Base-by-base conservation (phyloP, 2,113 vertebrate species). In the Uropsilus gracilis region DNA sequence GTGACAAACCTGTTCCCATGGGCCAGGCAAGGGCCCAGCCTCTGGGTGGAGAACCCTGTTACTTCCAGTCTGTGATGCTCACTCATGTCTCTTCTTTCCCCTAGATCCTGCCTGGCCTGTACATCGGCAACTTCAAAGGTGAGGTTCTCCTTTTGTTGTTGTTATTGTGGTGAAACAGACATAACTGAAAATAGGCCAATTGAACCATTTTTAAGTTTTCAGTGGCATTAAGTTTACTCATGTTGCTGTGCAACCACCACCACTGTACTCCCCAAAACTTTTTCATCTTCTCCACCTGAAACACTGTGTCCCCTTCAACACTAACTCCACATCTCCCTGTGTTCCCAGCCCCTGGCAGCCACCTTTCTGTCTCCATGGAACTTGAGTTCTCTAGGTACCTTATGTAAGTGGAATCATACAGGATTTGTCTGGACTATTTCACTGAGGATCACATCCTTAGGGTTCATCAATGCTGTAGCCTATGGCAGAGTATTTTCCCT, bases 121-220 rank as follows among this genome's bases (percentile, higher is more conserved):
- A 99, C 97, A 98, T 99, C 98, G 99, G 99, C 91, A 99, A 99
- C 98, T 99, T 99, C 97, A 99, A 99, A 99, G 99, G 99, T 99
- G 95, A 98, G 95, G 39, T 91, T 95, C 9, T 32, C 20, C 95
- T 39, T 42, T 11, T 71, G 28, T 61, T 61, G 28, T 72, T 72
- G 37, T 75, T 53, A 1, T 30, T 61, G 53, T 44, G 34, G 81
- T 59, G 50, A 83, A 64, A 71, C 26, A 46, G 5, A 11, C 17
- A 1, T 32, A 13, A 34, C 48, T 26, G 22, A 68, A 66, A 42
- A 44, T n/a, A 5, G 12, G 5, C n/a, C 17, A 0, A 42, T 26
- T 55, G 57, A 13, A 34, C n/a, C 22, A 28, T n/a, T 68, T 81
- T 9, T 13, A n/a, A 55, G 44, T 10, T 6, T 37, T 2, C 5